Base-by-base conservation (phyloP, 2,113 vertebrate genomes). In the Vulpes vulpes region DNA sequence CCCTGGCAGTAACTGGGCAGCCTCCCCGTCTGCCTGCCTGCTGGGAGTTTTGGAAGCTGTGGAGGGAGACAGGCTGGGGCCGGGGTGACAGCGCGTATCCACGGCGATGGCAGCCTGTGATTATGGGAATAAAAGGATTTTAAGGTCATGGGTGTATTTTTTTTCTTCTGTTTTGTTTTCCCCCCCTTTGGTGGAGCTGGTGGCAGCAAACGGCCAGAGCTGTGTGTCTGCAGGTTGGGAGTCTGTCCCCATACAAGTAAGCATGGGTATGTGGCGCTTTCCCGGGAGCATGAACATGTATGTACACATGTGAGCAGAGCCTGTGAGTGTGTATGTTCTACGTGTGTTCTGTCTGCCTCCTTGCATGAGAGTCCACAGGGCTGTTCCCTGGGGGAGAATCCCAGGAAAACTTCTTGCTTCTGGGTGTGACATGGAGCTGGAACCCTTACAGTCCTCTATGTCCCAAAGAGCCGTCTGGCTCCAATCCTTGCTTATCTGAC, bases 41-140 rank as follows among this genome's bases (percentile, higher is more conserved):
- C 97, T 91, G 94, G 93, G 95, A 95, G 92, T 97, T 98, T 98
- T 97, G 96, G 98, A 98, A 97, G 93, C 96, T 14, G 0, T 53
- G 73, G 95, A 95, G 82, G 96, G 97, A 98, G 98, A 96, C 97
- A 97, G 96, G 95, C 95, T 95, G 10, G 32, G 97, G 87, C 96
- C 9, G 11, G 97, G 98, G 89, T 98, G 98, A 98, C 98, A 98
- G 98, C 93, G 65, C 88, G 0, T 94, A 97, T 97, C 96, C 23
- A 83, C 94, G 49, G 87, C 10, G 4, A 95, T 98, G 97, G 97
- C 98, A 98, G 98, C 96, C 98, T 98, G 97, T 98, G 98, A 98
- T 98, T 98, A 98, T 73, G 55, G 92, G 97, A 95, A 98, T 98
- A 98, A 98, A 98, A 98, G 98, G 98, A 97, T 98, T 98, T 97